A percentile compares a stretch with the other conserved stretches of the same genome.
Evolutionary conservation across 2,113 vertebrate species (phyloP).

Genomic region (Coracopsis vasa): DNA sequence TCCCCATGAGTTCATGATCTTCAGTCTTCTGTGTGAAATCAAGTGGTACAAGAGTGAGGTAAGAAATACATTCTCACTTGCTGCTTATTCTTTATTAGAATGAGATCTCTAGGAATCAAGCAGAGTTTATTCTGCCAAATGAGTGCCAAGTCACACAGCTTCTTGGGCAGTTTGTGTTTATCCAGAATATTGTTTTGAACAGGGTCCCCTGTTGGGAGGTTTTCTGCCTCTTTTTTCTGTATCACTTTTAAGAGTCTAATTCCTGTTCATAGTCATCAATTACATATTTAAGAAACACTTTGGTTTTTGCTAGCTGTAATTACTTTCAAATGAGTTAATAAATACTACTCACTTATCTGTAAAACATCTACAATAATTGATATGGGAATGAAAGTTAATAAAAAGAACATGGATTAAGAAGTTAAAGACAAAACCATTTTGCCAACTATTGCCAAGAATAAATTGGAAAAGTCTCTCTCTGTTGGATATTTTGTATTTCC

Average conservation of each 20-base stretch:
- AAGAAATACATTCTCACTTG: not conserved
- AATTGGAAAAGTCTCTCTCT: not conserved
- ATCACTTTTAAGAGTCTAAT: not conserved
- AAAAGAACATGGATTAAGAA: not conserved
- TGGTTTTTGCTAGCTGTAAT: not conserved
- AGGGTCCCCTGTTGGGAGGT: not conserved
- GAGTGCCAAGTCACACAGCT: not conserved
- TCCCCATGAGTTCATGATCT: not conserved
- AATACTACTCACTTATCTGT: not conserved
- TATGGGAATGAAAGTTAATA: not conserved
- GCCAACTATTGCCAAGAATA: no score
- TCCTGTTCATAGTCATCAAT: not conserved
- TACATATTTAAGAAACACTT: not conserved
- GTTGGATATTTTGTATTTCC: not conserved
- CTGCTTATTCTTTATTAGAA: not conserved
- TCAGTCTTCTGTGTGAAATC: not conserved
- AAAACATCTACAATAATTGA: not conserved
- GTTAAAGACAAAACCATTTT: not conserved
- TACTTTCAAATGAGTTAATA: not conserved
- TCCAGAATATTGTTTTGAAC: not conserved
- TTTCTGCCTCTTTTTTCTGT: not conserved
- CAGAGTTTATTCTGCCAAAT: not conserved
- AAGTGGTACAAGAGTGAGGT: not conserved
- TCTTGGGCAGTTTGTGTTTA: not conserved
- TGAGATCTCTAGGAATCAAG: not conserved